phyloP scores from a whole-genome alignment of 2,113 vertebrate species.

The Ameiurus melas region DNA sequence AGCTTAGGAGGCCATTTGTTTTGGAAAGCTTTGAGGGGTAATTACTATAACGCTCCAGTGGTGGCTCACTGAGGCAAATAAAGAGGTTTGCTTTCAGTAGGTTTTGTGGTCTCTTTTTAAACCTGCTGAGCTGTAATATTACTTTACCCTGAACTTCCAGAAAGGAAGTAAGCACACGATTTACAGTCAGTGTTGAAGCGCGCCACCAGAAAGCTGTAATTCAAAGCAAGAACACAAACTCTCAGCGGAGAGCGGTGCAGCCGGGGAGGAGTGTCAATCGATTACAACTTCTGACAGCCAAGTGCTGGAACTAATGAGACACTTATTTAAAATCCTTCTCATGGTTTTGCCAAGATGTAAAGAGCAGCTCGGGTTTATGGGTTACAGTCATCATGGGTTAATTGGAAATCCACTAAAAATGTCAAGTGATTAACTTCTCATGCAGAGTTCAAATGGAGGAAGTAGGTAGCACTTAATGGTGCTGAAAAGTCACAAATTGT shows the following conservation, averaged over 20 bases:
- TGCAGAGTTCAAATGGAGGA: slow-evolving; percentile 52
- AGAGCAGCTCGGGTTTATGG: slow-evolving; percentile 55
- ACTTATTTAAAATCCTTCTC: slow-evolving; percentile 68
- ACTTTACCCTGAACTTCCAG: slow-evolving; percentile 24
- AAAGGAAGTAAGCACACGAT: slow-evolving; percentile 42
- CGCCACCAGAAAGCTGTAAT: slow-evolving; percentile 60
- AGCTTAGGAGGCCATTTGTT: slow-evolving; percentile 55
- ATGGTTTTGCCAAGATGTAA: slow-evolving; percentile 59
- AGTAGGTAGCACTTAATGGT: slow-evolving; percentile 16
- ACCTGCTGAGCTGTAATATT: slow-evolving; percentile 41
- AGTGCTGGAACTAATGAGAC: slow-evolving; percentile 71
- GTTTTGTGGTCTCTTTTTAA: slow-evolving; percentile 36
- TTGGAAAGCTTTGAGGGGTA: slow-evolving; percentile 42
- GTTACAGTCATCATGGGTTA: slow-evolving; percentile 70
- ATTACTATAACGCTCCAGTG: slow-evolving; percentile 45
- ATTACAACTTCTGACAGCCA: slow-evolving; percentile 69
- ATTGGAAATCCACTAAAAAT: slow-evolving; percentile 71
- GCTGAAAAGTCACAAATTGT: slow-evolving; percentile 42
- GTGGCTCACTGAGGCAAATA: slow-evolving; percentile 43
- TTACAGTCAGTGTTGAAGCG: slow-evolving; percentile 30
- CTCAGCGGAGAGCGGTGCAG: slow-evolving; percentile 58
- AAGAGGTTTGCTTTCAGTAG: slow-evolving; percentile 33
- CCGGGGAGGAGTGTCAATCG: slow-evolving; percentile 59
- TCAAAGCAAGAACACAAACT: slow-evolving; percentile 65
- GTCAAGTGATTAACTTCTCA: slow-evolving; percentile 69